Evolutionary conservation across 2,113 vertebrate species (phyloP).

Genomic region (Otus sunia): DNA sequence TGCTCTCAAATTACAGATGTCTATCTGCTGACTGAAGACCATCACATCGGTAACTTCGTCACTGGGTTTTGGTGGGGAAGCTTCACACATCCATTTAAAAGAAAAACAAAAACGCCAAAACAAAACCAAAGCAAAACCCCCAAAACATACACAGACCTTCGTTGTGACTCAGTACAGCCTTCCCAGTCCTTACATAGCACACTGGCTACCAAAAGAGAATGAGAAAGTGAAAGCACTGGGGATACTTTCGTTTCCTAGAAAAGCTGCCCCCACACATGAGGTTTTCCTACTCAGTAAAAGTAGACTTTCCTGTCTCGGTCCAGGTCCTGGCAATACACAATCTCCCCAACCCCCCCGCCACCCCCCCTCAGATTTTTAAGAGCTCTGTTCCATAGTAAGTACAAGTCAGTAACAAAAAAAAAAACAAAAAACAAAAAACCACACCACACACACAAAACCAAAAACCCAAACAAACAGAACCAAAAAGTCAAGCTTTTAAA

Average conservation of each 20-base stretch:
- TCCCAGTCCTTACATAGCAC: background rate
- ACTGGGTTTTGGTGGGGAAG: background rate
- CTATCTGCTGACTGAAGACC: background rate
- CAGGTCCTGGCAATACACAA: background rate
- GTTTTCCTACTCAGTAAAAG: background rate
- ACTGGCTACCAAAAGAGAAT: background rate
- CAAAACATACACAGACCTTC: background rate
- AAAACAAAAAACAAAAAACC: too few relatives aligned
- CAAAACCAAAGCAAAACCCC: background rate
- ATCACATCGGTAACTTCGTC: background rate
- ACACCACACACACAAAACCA: too few relatives aligned
- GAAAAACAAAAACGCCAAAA: background rate
- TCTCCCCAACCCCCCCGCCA: too few relatives aligned
- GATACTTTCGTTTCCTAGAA: background rate
- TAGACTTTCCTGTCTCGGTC: background rate
- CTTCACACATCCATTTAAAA: background rate
- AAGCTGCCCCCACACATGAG: background rate
- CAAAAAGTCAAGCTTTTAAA: background rate
- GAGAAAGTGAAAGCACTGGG: constrained; percentile 10
- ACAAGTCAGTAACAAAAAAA: background rate
- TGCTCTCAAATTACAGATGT: background rate
- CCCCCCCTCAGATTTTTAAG: background rate
- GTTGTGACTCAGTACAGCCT: background rate
- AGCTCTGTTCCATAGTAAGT: background rate
- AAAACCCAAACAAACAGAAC: background rate